Conservation (phyloP, 1,140 invertebrate genomes). For the Caenorhabditis latens region DNA sequence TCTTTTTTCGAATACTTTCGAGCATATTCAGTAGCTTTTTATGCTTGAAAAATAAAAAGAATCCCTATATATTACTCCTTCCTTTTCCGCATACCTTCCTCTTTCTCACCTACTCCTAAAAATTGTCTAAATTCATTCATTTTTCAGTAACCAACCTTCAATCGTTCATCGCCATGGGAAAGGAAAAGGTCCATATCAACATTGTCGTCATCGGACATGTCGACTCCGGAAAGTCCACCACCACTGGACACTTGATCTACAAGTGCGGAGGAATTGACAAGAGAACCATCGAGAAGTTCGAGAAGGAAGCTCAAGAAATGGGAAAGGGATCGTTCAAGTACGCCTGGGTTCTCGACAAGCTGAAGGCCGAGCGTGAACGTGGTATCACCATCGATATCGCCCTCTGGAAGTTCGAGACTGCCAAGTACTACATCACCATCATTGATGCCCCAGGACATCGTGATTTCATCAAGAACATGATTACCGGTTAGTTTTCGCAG, state of each 20-base stretch:
- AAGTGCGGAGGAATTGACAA: slow-evolving; percentile 97
- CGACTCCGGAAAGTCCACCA: slow-evolving; percentile 90
- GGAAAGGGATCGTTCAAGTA: slow-evolving; percentile 97
- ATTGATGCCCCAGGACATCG: slow-evolving; percentile 99
- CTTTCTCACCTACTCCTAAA: neutral
- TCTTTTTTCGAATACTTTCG: neutral
- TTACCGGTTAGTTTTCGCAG: slow-evolving; percentile 83
- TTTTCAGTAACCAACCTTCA: slow-evolving; percentile 32
- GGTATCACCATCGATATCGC: slow-evolving; percentile 99
- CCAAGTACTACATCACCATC: slow-evolving; percentile 97
- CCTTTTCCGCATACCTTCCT: neutral
- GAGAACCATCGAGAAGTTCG: slow-evolving; percentile 94
- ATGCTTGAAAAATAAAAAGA: neutral
- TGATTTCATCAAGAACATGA: slow-evolving; percentile 99
- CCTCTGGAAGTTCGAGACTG: slow-evolving; percentile 98
- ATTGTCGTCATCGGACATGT: slow-evolving; percentile 98
- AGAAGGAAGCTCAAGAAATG: slow-evolving; percentile 94
- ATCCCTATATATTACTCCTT: no score
- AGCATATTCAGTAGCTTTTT: neutral
- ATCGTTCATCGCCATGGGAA: slow-evolving; percentile 78
- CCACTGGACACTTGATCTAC: slow-evolving; percentile 90
- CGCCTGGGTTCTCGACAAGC: slow-evolving; percentile 97
- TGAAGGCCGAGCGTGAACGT: slow-evolving; percentile 93
- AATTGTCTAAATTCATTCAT: neutral
- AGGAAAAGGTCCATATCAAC: slow-evolving; percentile 96